phyloP scores from a whole-genome alignment of 2,113 vertebrate genomes.

The Willisornis vidua region DNA sequence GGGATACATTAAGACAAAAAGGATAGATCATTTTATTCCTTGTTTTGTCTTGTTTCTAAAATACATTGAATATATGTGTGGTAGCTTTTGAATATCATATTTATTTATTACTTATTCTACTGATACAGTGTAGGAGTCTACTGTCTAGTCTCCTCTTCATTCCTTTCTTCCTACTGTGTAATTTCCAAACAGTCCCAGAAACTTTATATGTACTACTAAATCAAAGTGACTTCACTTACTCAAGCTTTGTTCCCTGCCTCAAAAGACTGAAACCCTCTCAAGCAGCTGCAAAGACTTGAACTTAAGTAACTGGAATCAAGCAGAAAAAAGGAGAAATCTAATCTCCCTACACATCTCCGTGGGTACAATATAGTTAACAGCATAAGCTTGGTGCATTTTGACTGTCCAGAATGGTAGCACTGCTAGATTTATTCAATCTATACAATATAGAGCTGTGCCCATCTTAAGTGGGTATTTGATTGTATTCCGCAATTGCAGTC shows the following conservation, averaged over 20 bases:
- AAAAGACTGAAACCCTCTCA: background rate
- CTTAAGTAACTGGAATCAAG: background rate
- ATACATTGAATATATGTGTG: background rate
- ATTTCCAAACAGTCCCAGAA: background rate
- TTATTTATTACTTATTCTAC: background rate
- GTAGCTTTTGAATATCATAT: background rate
- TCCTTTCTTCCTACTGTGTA: background rate
- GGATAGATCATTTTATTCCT: background rate
- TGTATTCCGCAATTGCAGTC: constrained; percentile 4
- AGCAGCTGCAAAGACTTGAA: background rate
- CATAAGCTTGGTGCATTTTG: background rate
- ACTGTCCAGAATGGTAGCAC: background rate
- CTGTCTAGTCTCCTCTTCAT: background rate
- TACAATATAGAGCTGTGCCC: background rate
- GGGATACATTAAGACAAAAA: background rate
- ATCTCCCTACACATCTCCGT: background rate
- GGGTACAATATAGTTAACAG: background rate
- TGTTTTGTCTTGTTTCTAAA: background rate
- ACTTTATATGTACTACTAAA: background rate
- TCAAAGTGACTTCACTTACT: background rate
- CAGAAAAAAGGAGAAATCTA: background rate
- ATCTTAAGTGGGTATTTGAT: constrained; percentile 10
- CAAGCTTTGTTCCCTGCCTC: background rate
- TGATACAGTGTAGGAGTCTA: background rate
- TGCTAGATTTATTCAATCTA: background rate